phyloP scores from a whole-genome alignment of 1,140 invertebrate species.

The Acyrthosiphon pisum region DNA sequence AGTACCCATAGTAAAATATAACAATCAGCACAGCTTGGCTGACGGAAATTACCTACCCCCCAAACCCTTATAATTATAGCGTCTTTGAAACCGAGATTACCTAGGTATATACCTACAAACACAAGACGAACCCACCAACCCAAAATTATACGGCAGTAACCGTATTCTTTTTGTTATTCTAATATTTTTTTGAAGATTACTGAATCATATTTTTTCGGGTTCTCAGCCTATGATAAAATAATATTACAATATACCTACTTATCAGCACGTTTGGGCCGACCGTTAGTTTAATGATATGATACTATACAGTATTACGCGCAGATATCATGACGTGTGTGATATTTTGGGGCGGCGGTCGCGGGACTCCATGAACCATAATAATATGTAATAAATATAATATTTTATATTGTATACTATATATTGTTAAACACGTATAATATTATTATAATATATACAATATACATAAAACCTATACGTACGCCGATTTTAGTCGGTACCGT shows the following conservation, averaged over 20 bases:
- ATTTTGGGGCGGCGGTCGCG: background rate
- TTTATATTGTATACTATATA: background rate
- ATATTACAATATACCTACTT: too few species aligned
- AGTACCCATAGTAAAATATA: too few species aligned
- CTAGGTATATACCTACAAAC: too few species aligned
- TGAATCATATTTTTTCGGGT: background rate
- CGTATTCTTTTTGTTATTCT: background rate
- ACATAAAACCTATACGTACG: background rate
- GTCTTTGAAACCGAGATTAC: background rate
- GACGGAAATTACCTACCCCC: too few species aligned
- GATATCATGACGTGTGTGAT: background rate
- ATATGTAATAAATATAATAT: background rate
- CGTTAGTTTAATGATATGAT: background rate
- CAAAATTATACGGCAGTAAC: background rate
- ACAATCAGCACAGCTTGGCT: too few species aligned
- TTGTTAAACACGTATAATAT: constrained; percentile 13
- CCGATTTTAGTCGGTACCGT: background rate
- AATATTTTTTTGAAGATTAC: background rate
- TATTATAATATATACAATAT: too few species aligned
- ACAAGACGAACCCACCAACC: background rate
- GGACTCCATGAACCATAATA: background rate
- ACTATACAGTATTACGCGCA: too few species aligned
- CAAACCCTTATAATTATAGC: background rate
- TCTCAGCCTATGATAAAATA: too few species aligned
- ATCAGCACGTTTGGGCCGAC: background rate